Base-by-base conservation (phyloP, 1,140 invertebrate genomes). In the Heliothis virescens region DNA sequence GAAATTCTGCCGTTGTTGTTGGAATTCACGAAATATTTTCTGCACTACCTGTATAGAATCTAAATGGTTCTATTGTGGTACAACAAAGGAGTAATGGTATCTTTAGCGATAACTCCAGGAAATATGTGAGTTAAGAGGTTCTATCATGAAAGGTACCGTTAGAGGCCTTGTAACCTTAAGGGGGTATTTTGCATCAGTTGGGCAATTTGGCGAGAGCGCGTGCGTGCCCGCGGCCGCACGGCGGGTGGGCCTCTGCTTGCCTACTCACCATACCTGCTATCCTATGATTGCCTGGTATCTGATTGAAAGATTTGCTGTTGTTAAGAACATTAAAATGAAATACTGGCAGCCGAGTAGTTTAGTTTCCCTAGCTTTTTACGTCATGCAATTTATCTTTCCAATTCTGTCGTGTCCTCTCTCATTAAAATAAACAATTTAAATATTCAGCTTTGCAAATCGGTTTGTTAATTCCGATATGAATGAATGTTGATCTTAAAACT, bases 191-290 rank as follows among this genome's bases (percentile, higher is more conserved):
- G 60, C 74, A 76, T 63, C 50, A 29, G n/a, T 53, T 73, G 67
- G 79, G 84, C 82, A 83, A 88, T 87, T 89, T 87, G 85, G 86
- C 85, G 59, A 82, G 75, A 78, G 80, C 89, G 86, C 91, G 90
- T 92, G 91, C 83, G 84, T 79, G 90, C 91, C 89, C 69, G 79
- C 75, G 88, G 91, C 87, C 75, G 74, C 88, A 63, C 86, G 71
- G 84, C 89, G 90, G 89, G 90, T 92, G 91, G 90, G 82, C 87
- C 82, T 84, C 65, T 13, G 47, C 60, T 76, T 63, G 60, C 80
- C 81, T 85, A 83, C 87, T 90, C 90, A 90, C 86, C 85, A 85
- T 83, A 91, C 91, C 85, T 90, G 82, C 84, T 90, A 88, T 88
- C 85, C 79, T 81, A 83, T 91, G 91, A 89, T 86, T 83, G 87